A percentile compares a stretch with the other conserved stretches of the same genome.
These are phyloP conservation scores for Ganaspis sp. DNA, from an alignment of 1,140 invertebrate genomes.

Conservation along the genomic window DNA sequence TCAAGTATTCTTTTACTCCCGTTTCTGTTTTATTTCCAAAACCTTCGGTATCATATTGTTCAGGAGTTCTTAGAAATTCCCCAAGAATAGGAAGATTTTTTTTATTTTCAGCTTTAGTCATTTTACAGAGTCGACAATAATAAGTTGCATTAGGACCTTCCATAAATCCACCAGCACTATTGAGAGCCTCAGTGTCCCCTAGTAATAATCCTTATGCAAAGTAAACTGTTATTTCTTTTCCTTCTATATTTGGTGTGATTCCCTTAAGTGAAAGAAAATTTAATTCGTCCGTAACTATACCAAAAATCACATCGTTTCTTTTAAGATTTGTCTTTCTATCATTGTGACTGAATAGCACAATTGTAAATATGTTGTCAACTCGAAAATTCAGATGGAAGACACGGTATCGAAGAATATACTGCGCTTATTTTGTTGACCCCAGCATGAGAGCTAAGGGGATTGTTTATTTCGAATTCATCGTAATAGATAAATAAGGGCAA, in stretches of 20 bases:
- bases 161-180: conserved; percentile 4
- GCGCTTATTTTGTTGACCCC: no score
- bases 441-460: conserved; percentile 7
- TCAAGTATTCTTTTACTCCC: no score
- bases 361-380: conserved; percentile 27
- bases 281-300: conserved; percentile 30
- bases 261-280: conserved; percentile 24
- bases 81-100: no score
- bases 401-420: no score
- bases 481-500: conserved; percentile 30
- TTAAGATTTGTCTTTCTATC: conserved; percentile 10
- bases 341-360: background rate
- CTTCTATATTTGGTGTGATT: conserved; percentile 28
- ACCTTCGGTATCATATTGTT: no score
- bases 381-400: conserved; percentile 23
- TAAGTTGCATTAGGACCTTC: background rate
- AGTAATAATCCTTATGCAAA: conserved; percentile 33
- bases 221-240: conserved; percentile 32
- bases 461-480: background rate
- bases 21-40: no score
- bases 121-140: conserved; percentile 20
- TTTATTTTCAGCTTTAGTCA: no score
- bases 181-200: conserved; percentile 28
- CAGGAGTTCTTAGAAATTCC: no score
- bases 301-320: conserved; percentile 34